A percentile compares a stretch with the other conserved stretches of the same genome.
These are phyloP conservation scores for Meriones psammophilus DNA, from an alignment of 2,797 vertebrate species.

Conservation along the genomic window DNA sequence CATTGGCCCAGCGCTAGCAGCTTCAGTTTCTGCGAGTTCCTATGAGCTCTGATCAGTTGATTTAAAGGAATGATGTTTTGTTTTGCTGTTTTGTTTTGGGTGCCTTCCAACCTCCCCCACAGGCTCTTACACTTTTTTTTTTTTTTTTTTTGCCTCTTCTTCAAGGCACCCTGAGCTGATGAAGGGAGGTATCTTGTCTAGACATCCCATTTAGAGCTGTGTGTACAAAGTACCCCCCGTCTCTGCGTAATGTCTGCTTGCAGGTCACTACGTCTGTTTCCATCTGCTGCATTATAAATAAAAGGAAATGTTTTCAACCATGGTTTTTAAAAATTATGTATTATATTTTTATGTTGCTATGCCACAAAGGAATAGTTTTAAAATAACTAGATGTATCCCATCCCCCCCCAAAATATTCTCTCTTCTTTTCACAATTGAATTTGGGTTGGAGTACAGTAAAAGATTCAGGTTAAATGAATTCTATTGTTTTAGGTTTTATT, in stretches of 20 bases:
- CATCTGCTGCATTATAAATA: background rate
- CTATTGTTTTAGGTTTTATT: conserved; percentile 1
- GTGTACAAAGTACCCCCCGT: background rate
- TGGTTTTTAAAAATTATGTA: background rate
- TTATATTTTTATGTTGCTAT: background rate
- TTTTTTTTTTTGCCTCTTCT: background rate
- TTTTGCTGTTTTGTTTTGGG: too few species aligned
- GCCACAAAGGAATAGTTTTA: background rate
- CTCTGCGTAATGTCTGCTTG: background rate
- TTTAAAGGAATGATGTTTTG: background rate
- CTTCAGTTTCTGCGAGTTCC: background rate
- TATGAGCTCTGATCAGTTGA: background rate
- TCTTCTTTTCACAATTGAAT: background rate
- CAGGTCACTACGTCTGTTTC: background rate
- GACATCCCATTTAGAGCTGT: background rate
- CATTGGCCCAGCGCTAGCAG: background rate
- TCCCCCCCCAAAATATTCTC: background rate
- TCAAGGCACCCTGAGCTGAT: background rate
- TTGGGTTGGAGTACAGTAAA: background rate
- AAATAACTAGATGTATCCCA: background rate
- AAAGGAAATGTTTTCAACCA: background rate
- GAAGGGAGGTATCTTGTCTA: background rate
- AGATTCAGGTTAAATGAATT: background rate
- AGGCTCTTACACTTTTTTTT: background rate
- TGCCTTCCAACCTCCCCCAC: background rate